Conservation (phyloP, 2,113 vertebrate species). For the Charina bottae region DNA sequence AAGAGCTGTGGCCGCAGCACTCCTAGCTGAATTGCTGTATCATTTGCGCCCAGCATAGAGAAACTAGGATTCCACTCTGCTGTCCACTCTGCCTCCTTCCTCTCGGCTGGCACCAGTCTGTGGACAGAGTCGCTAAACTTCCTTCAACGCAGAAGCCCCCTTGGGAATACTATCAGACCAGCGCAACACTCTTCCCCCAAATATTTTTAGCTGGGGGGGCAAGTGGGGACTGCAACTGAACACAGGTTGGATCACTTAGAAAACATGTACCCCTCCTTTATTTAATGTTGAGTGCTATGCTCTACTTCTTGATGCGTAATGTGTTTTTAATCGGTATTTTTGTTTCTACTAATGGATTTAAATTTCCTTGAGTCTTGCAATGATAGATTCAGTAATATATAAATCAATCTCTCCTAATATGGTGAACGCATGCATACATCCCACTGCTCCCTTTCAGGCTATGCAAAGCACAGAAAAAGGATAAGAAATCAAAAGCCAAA, state of each 20-base stretch:
- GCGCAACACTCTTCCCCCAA: background rate
- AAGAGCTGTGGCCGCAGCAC: constrained; percentile 78
- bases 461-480: background rate
- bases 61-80: constrained; percentile 84
- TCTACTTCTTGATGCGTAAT: background rate
- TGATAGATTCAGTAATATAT: background rate
- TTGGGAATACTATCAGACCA: too few relatives aligned
- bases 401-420: background rate
- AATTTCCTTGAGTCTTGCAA: background rate
- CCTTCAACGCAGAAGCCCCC: background rate
- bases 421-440: too few relatives aligned
- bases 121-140: background rate
- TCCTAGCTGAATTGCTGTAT: constrained; percentile 81
- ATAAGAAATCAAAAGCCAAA: background rate
- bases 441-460: too few relatives aligned
- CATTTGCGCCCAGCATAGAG: constrained; percentile 85
- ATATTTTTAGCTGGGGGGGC: too few relatives aligned
- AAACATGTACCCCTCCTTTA: too few relatives aligned
- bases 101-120: background rate
- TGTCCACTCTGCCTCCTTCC: constrained; percentile 13
- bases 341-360: background rate
- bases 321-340: background rate
- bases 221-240: too few relatives aligned
- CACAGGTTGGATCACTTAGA: too few relatives aligned
- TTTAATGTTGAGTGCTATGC: too few relatives aligned